phyloP scores from a whole-genome alignment of 1,140 invertebrate genomes.

The Drosophila triauraria region DNA sequence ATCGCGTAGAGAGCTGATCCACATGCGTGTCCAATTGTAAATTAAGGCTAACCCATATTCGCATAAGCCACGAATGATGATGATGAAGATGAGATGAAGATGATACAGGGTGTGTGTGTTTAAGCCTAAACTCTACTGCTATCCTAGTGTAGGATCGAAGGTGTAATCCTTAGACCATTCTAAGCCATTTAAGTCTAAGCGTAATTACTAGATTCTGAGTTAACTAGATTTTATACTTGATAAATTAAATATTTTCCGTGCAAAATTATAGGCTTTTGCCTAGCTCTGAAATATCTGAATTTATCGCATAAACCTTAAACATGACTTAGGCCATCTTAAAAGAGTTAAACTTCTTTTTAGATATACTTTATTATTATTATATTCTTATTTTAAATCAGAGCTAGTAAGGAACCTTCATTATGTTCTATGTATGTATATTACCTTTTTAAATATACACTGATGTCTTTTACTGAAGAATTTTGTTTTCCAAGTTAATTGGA shows the following conservation, averaged over 20 bases:
- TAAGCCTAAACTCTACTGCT: conserved; percentile 48
- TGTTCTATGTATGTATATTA: conserved; percentile 1
- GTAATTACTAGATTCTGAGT: neutral
- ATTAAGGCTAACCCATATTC: conserved; percentile 70
- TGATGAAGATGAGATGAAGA: conserved; percentile 17
- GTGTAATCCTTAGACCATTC: conserved; percentile 9
- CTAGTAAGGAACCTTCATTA: neutral
- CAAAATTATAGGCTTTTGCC: neutral
- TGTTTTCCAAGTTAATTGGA: neutral
- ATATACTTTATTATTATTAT: neutral
- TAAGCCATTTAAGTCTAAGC: conserved; percentile 5
- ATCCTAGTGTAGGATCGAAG: conserved; percentile 12
- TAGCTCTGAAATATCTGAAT: conserved; percentile 3
- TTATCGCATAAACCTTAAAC: conserved; percentile 2
- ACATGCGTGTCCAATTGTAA: conserved; percentile 82
- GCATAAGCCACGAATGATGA: conserved; percentile 51
- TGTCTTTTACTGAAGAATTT: no score
- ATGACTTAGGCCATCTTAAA: conserved; percentile 1
- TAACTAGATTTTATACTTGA: neutral
- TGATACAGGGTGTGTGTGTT: conserved; percentile 66
- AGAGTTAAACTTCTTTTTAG: conserved; percentile 2
- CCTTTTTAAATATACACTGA: neutral
- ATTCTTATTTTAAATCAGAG: neutral
- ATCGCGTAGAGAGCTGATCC: conserved; percentile 72
- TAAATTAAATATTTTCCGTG: conserved; percentile 4